These are phyloP conservation scores for Apodemus agrarius DNA, from an alignment of 2,797 vertebrate genomes.

Conservation along the genomic window DNA sequence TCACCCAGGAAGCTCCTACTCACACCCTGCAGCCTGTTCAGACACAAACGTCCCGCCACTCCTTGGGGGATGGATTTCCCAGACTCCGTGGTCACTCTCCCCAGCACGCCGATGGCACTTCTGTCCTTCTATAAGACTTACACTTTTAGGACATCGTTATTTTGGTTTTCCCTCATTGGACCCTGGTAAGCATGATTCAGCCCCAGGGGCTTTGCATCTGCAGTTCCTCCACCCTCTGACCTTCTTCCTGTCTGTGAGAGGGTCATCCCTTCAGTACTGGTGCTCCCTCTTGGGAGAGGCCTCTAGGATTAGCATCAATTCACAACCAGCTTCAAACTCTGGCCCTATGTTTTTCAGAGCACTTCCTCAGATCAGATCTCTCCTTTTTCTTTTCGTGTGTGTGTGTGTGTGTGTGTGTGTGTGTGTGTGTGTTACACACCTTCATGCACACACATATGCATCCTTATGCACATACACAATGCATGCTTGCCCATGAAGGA, in stretches of 20 bases:
- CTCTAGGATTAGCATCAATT: background rate
- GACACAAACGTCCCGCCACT: background rate
- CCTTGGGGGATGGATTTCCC: background rate
- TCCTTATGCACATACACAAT: background rate
- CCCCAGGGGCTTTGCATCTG: background rate
- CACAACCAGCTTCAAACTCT: background rate
- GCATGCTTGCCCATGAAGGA: background rate
- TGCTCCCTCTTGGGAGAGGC: background rate
- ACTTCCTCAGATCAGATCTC: background rate
- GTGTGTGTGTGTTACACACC: background rate
- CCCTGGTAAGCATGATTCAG: background rate
- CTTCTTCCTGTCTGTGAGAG: background rate
- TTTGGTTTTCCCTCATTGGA: background rate
- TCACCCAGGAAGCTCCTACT: background rate
- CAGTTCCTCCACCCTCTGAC: background rate
- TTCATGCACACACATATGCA: background rate
- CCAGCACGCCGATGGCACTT: background rate
- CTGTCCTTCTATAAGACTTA: background rate
- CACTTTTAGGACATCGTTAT: fast-evolving
- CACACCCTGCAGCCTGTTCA: background rate
- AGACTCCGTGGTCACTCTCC: background rate
- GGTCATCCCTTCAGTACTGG: background rate
- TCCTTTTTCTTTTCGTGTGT: background rate
- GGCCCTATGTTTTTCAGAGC: background rate
- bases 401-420: background rate